Evolutionary conservation across 2,797 vertebrate species (phyloP).

Genomic region (Lacerta bilineata): DNA sequence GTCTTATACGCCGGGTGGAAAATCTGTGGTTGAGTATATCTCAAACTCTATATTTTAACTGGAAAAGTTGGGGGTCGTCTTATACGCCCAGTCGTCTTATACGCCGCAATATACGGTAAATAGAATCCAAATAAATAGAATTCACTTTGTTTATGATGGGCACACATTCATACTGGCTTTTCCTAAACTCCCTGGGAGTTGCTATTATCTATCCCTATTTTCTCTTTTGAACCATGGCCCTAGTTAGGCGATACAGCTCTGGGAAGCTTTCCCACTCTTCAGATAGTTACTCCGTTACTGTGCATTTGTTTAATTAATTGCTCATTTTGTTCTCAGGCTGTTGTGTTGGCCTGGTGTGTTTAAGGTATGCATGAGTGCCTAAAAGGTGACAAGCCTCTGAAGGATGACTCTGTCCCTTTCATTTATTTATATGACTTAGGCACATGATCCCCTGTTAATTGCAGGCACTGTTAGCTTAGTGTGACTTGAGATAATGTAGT

Average conservation of each 20-base stretch:
- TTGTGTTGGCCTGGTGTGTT: conserved; percentile 66
- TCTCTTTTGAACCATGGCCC: conserved; percentile 51
- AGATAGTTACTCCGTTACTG: conserved; percentile 70
- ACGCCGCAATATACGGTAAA: no score
- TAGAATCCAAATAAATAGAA: conserved; percentile 45
- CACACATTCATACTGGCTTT: conserved; percentile 36
- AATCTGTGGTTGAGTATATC: no score
- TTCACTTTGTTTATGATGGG: conserved; percentile 32
- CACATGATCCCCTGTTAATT: conserved; percentile 80
- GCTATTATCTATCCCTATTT: conserved; percentile 37
- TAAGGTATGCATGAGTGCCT: conserved; percentile 74
- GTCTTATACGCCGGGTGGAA: no score
- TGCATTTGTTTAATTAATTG: conserved; percentile 85
- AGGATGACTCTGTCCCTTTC: conserved; percentile 74
- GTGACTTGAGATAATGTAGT: conserved; percentile 62
- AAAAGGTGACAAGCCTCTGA: conserved; percentile 71
- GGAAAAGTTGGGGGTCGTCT: no score
- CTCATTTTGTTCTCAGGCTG: conserved; percentile 79
- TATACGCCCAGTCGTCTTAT: no score
- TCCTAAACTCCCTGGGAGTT: conserved; percentile 35
- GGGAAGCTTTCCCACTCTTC: conserved; percentile 71
- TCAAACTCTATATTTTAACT: no score
- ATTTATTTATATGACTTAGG: conserved; percentile 79
- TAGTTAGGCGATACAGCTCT: conserved; percentile 71
- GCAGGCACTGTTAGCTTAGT: conserved; percentile 65